phyloP scores from a whole-genome alignment of 2,888 invertebrate species.

The Cantharis flavilabris region DNA sequence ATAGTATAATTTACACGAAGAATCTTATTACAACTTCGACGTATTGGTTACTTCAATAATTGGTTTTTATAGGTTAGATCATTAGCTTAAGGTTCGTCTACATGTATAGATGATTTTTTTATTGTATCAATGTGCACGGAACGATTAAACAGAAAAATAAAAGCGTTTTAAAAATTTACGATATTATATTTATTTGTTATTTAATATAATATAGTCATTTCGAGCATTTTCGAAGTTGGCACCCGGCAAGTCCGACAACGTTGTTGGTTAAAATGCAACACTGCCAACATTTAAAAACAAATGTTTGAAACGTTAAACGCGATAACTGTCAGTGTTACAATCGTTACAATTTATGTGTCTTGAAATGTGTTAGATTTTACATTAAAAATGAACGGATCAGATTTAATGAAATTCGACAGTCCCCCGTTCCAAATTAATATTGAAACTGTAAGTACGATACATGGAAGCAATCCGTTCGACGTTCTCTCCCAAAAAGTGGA shows the following conservation, averaged over 20 bases:
- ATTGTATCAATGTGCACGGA: background rate
- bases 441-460: background rate
- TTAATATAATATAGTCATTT: too few species aligned
- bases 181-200: too few species aligned
- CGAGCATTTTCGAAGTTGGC: too few species aligned
- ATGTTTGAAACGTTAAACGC: background rate
- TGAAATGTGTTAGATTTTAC: background rate
- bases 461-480: conserved; percentile 16
- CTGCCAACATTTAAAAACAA: background rate
- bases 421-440: background rate
- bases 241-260: background rate
- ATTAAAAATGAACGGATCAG: background rate
- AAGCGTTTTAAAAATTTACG: too few species aligned
- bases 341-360: too few species aligned
- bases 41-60: background rate
- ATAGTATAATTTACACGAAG: background rate
- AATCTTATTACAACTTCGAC: background rate
- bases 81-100: background rate
- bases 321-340: background rate
- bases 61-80: background rate
- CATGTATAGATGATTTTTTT: background rate
- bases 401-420: conserved; percentile 5
- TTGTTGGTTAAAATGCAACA: background rate
- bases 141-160: background rate
- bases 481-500: background rate